A percentile compares a stretch with the other conserved stretches of the same genome.
phyloP scores from a whole-genome alignment of 1,140 invertebrate genomes.

The Dendroctonus ponderosae region DNA sequence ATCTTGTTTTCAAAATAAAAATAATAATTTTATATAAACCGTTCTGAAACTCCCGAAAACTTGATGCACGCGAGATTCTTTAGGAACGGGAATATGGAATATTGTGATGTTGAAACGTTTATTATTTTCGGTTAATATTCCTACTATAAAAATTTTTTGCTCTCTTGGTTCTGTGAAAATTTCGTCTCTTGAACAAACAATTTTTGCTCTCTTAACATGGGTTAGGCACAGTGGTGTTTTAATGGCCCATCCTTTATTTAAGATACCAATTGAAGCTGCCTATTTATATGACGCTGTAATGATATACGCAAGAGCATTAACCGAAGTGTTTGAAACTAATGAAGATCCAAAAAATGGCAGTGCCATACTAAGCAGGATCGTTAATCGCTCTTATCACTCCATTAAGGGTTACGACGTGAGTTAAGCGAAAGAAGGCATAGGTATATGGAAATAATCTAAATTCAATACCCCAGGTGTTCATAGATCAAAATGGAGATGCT shows the following conservation, averaged over 20 bases:
- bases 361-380: conserved; percentile 66
- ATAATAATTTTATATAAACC: too few species aligned
- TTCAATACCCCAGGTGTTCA: conserved; percentile 61
- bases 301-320: conserved; percentile 78
- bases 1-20: too few species aligned
- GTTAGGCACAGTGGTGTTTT: too few species aligned
- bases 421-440: conserved; percentile 16
- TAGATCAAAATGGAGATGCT: conserved; percentile 85
- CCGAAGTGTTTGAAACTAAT: conserved; percentile 64
- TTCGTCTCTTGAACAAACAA: too few species aligned
- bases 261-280: conserved; percentile 79
- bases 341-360: conserved; percentile 72
- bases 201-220: too few species aligned
- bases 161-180: too few species aligned
- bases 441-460: neutral
- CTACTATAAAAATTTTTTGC: neutral
- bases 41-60: too few species aligned
- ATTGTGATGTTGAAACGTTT: too few species aligned
- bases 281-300: conserved; percentile 86
- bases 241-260: conserved; percentile 45
- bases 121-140: neutral
- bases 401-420: conserved; percentile 75
- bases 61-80: too few species aligned
- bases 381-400: conserved; percentile 72
- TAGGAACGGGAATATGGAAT: too few species aligned